These are phyloP conservation scores for Caenorhabditis sp. DNA, from an alignment of 2,888 invertebrate species.

Conservation along the genomic window DNA sequence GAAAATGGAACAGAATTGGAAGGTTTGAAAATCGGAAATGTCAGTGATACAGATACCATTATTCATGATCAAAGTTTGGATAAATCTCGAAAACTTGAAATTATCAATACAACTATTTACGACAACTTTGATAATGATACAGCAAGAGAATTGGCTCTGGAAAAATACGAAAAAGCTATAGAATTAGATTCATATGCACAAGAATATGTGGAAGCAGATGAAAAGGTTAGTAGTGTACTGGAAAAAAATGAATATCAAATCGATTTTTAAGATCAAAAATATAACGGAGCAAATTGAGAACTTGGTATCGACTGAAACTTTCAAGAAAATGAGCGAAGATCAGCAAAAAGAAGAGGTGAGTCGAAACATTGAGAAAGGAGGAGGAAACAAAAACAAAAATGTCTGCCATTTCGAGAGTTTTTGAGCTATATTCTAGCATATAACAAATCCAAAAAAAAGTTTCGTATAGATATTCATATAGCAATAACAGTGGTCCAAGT, in stretches of 20 bases:
- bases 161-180: conserved; percentile 22
- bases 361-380: too few relatives aligned
- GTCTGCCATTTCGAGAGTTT: too few relatives aligned
- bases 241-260: neutral
- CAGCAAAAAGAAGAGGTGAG: neutral
- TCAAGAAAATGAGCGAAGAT: neutral
- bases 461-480: too few relatives aligned
- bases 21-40: neutral
- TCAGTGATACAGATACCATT: neutral
- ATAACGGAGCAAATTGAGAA: neutral
- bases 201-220: conserved; percentile 17
- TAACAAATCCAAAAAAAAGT: too few relatives aligned
- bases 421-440: too few relatives aligned
- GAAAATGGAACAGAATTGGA: neutral
- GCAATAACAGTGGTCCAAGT: too few relatives aligned
- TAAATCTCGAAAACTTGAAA: neutral
- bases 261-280: conserved; percentile 9
- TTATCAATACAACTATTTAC: neutral
- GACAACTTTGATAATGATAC: neutral
- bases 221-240: neutral
- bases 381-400: too few relatives aligned
- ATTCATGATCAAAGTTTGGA: neutral
- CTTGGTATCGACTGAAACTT: neutral
- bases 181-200: conserved; percentile 12
- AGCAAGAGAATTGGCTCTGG: conserved; percentile 8